Conservation (phyloP, 2,113 vertebrate species). For the Argyrosomus japonicus region DNA sequence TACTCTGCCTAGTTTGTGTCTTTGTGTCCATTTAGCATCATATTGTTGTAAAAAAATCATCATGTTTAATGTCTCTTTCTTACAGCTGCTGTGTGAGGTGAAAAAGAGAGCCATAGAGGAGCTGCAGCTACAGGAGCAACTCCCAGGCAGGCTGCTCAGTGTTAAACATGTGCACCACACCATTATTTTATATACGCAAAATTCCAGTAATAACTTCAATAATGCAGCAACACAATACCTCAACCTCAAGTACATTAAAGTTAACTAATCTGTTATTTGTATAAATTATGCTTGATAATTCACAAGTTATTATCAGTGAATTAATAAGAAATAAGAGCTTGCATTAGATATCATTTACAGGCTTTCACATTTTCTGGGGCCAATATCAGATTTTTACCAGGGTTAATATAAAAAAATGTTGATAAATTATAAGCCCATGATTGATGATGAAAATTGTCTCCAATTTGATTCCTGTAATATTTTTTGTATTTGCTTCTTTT, state of each 20-base stretch:
- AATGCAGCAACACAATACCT: neutral
- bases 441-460: neutral
- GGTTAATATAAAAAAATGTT: neutral
- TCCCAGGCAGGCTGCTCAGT: constrained; percentile 79
- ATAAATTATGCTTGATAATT: too few species aligned
- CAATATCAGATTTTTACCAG: neutral
- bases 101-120: constrained; percentile 89
- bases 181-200: too few species aligned
- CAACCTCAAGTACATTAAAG: neutral
- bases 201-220: neutral
- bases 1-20: neutral
- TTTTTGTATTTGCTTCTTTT: neutral
- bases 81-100: constrained; percentile 90
- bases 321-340: neutral
- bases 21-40: neutral
- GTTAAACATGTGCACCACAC: neutral
- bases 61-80: constrained; percentile 21
- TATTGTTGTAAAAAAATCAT: neutral
- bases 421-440: neutral
- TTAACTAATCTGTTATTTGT: neutral
- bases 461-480: neutral
- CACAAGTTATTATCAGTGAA: neutral
- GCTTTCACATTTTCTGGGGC: too few species aligned
- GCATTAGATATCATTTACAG: neutral
- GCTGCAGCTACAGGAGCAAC: constrained; percentile 86